Evolutionary conservation across 37 sponge, comb jelly and placozoan genomes (phyloP), one percentile per base, ranked within the genome.

Genomic region (Trichoplax adhaerens): DNA sequence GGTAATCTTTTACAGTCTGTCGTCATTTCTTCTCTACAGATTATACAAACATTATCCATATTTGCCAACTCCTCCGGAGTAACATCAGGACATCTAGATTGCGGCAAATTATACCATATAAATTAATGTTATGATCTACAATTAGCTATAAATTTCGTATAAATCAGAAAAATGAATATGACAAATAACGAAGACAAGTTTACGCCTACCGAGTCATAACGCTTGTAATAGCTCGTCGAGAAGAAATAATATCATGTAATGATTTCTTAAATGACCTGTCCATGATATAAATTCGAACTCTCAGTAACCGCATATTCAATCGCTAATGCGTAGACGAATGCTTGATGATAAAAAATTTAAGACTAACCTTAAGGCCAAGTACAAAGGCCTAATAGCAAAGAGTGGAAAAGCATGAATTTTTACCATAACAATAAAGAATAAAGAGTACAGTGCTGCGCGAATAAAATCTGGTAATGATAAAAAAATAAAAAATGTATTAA

Each of bases 21-120:
- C 62, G 12, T 12, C 12, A 91, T 88, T 65, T 87, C 93, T 73
- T 97, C 99, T 2, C 99, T 80, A 68, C 99, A 97, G 62, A 97
- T 84, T 64, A 92, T 89, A 57, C 99, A 97, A 29, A 86, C 79
- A 57, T 83, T 86, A 68, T 92, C 80, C 4, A 67, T 82, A 2
- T 68, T 60, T 7, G 78, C 65, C 55, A 97, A 66, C 76, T 97
- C 90, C 57, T 91, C 99, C 1, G 81, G 80, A 12, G 99, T 86
- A 5, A 81, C 95, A 79, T 94, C 91, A 65, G 95, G 91, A 56
- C 82, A 88, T 55, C 88, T 82, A 70, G 78, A 57, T 57, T 10
- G 29, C n/a, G n/a, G 5, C 46, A 70, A 53, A 4, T 8, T 29
- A 29, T 29, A 29, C 29, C 29, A 29, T 29, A 29, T 29, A 29